Conservation (phyloP, 2,888 invertebrate species). For the Acholoe squamosa region DNA sequence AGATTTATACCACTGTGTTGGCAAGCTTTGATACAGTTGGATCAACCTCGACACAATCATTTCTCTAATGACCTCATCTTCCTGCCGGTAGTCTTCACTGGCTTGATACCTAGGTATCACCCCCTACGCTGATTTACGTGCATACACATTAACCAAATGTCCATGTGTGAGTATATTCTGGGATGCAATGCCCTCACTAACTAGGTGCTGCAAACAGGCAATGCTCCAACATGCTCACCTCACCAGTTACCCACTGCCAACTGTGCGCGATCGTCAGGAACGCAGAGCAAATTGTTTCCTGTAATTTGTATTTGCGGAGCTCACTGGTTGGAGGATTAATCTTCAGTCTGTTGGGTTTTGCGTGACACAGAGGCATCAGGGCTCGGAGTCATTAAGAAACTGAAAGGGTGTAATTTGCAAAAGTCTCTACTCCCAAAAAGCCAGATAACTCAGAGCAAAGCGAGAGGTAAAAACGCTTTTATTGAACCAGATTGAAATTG, state of each 20-base stretch:
- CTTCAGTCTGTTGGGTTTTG: background rate
- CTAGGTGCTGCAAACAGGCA: too few species aligned
- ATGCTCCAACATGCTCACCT: background rate
- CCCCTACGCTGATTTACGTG: too few species aligned
- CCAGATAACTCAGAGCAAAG: constrained; percentile 36
- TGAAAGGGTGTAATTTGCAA: constrained; percentile 54
- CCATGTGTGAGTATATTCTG: too few species aligned
- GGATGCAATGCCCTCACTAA: too few species aligned
- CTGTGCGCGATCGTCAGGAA: background rate
- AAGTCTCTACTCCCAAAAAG: constrained; percentile 33
- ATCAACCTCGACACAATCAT: too few species aligned
- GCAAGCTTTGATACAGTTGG: too few species aligned
- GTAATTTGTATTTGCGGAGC: constrained; percentile 52
- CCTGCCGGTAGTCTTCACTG: too few species aligned
- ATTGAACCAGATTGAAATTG: constrained; percentile 13
- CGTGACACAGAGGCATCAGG: constrained; percentile 5
- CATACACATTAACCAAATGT: too few species aligned
- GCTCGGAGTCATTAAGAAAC: constrained; percentile 18
- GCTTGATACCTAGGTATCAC: too few species aligned
- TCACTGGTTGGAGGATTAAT: background rate
- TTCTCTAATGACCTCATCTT: too few species aligned
- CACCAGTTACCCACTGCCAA: background rate
- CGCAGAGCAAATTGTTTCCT: constrained; percentile 37
- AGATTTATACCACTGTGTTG: too few species aligned
- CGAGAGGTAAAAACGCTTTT: background rate